Conservation (phyloP, 2,888 invertebrate genomes). For the Ceramica pisi region DNA sequence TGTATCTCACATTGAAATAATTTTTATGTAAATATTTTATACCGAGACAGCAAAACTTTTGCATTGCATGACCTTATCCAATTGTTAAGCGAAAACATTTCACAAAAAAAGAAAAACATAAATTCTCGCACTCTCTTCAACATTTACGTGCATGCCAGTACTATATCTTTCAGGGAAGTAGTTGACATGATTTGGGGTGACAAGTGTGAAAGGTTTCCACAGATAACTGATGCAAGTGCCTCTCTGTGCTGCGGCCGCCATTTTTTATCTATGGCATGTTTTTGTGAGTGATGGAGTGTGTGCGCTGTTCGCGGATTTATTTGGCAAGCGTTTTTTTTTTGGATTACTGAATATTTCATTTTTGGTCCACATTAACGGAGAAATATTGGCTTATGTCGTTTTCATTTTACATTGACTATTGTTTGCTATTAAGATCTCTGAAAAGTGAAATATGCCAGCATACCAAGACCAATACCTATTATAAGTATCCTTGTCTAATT, state of each 20-base stretch:
- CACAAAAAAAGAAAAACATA: background rate
- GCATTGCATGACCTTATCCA: no score
- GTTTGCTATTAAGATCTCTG: background rate
- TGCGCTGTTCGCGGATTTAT: constrained; percentile 1
- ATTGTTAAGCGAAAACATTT: no score
- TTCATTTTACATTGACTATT: background rate
- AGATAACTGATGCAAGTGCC: constrained; percentile 46
- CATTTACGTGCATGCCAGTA: constrained; percentile 23
- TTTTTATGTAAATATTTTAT: no score
- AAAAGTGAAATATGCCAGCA: background rate
- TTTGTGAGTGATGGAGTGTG: constrained; percentile 7
- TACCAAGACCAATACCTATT: no score
- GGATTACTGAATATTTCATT: background rate
- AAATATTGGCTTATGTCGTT: background rate
- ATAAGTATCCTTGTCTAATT: no score
- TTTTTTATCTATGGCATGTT: constrained; percentile 33
- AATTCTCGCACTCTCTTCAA: background rate
- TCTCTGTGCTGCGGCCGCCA: constrained; percentile 17
- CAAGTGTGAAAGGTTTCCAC: constrained; percentile 52
- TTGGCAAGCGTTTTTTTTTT: background rate
- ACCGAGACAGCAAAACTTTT: no score
- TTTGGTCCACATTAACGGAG: background rate
- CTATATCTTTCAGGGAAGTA: constrained; percentile 40
- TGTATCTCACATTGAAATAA: no score
- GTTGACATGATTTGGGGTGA: constrained; percentile 56